Percentiles rank a stretch among this genome's conserved stretches.
These are phyloP conservation scores for Hydractinia echinata DNA, from an alignment of 30 jellyfish, hydroid and myxozoan species.

Conservation along the genomic window DNA sequence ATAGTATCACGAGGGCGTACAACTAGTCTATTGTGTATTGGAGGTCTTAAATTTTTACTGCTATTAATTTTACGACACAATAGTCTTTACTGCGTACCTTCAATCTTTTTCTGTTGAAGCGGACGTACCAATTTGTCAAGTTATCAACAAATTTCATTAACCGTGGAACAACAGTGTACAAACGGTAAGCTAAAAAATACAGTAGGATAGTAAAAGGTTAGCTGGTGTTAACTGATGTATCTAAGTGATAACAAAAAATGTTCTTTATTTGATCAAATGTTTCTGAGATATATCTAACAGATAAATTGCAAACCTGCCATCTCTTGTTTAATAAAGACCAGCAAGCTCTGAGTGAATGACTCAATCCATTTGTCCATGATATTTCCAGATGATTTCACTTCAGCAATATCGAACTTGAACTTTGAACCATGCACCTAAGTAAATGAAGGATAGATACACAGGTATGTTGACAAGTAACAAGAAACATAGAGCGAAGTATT, in stretches of 20 bases:
- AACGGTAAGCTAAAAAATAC: conserved; percentile 61
- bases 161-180: conserved; percentile 93
- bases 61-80: not conserved
- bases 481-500: not conserved
- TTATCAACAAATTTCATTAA: conserved; percentile 80
- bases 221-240: too few species aligned
- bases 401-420: conserved; percentile 48
- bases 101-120: conserved; percentile 82
- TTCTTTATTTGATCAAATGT: too few species aligned
- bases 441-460: conserved; percentile 1
- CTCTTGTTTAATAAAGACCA: conserved; percentile 78
- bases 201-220: too few species aligned
- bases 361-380: conserved; percentile 87
- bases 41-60: not conserved
- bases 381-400: conserved; percentile 53
- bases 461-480: too few species aligned
- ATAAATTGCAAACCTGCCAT: conserved; percentile 59
- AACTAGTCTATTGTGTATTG: too few species aligned
- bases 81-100: conserved; percentile 41
- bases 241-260: too few species aligned
- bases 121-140: conserved; percentile 92
- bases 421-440: conserved; percentile 63
- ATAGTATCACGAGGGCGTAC: too few species aligned
- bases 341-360: conserved; percentile 81
- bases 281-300: too few species aligned